Evolutionary conservation across 2,888 invertebrate genomes (phyloP).

Genomic region (Drosophila longiperda): DNA sequence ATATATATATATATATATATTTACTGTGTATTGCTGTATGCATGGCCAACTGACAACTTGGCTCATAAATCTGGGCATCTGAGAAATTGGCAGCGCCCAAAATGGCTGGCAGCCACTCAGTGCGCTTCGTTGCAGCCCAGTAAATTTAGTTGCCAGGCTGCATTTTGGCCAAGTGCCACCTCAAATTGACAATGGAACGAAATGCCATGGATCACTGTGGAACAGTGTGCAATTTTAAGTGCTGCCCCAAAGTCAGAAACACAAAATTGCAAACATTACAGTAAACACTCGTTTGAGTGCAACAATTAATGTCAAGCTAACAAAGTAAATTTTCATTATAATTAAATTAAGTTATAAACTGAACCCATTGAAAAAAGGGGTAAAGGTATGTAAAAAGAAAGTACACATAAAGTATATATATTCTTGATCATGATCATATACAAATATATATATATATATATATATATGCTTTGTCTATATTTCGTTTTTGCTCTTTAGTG

Average conservation of each 20-base stretch:
- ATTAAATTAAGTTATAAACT: too few relatives aligned
- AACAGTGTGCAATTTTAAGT: not conserved
- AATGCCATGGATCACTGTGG: slow-evolving; percentile 4
- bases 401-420: too few relatives aligned
- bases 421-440: too few relatives aligned
- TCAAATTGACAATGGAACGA: slow-evolving; percentile 7
- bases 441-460: too few relatives aligned
- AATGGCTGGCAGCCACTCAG: slow-evolving; percentile 58
- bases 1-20: slow-evolving; percentile 5
- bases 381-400: too few relatives aligned
- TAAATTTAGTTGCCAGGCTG: slow-evolving; percentile 48
- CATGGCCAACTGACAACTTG: slow-evolving; percentile 49
- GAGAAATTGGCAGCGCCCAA: slow-evolving; percentile 68
- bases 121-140: slow-evolving; percentile 55
- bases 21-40: slow-evolving; percentile 7
- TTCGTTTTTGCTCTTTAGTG: too few relatives aligned
- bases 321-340: too few relatives aligned
- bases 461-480: too few relatives aligned
- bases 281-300: not conserved
- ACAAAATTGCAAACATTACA: not conserved
- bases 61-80: slow-evolving; percentile 62
- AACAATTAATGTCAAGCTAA: not conserved
- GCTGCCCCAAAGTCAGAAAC: not conserved
- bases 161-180: slow-evolving; percentile 44
- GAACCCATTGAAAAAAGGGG: too few relatives aligned